Conservation (phyloP, 2,113 vertebrate genomes). For the Mobula birostris region DNA sequence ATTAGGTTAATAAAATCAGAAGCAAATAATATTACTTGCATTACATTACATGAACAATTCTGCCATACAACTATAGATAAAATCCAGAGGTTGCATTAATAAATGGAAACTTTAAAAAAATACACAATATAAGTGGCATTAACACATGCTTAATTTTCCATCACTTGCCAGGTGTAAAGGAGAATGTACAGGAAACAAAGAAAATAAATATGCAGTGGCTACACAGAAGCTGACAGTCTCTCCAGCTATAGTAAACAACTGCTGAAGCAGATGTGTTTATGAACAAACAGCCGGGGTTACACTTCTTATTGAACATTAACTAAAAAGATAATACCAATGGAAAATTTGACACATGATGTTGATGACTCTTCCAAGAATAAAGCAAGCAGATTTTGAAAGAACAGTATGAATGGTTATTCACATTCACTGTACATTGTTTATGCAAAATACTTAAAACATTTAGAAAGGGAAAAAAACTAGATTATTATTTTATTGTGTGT, state of each 20-base stretch:
- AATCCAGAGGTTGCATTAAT: neutral
- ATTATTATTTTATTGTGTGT: constrained; percentile 73
- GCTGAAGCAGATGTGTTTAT: constrained; percentile 66
- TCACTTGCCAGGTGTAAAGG: constrained; percentile 42
- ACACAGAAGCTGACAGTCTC: constrained; percentile 57
- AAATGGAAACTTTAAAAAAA: neutral
- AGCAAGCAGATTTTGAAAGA: constrained; percentile 81
- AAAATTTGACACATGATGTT: constrained; percentile 57
- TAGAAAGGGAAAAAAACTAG: constrained; percentile 76
- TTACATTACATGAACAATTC: neutral
- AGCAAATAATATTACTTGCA: constrained; percentile 4
- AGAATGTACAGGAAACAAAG: constrained; percentile 60
- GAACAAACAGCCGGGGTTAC: constrained; percentile 69
- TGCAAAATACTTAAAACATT: constrained; percentile 95
- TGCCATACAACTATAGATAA: neutral
- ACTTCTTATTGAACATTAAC: constrained; percentile 52
- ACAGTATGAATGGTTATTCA: constrained; percentile 97
- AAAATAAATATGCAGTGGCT: constrained; percentile 53
- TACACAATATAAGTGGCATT: neutral
- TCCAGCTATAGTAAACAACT: constrained; percentile 64
- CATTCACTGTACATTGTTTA: constrained; percentile 99
- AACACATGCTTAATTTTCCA: constrained; percentile 33
- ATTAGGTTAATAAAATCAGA: constrained; percentile 1
- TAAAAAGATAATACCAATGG: constrained; percentile 58
- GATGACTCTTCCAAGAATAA: constrained; percentile 89